Base-by-base conservation (phyloP, 2,113 vertebrate genomes). In the Synchiropus splendidus region DNA sequence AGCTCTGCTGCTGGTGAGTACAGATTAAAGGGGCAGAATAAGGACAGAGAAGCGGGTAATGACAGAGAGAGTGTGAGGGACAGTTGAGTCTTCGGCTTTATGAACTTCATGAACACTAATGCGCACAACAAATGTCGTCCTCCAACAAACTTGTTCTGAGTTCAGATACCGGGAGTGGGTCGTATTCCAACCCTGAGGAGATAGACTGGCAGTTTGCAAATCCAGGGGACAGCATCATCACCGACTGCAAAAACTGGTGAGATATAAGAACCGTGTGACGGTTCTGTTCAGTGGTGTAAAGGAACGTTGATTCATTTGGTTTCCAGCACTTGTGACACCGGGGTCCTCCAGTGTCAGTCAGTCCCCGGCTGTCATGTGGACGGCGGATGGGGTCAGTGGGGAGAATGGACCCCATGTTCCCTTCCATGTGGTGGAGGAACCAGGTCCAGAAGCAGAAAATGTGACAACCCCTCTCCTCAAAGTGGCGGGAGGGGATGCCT, bases 171-270 rank as follows among this genome's bases (percentile, higher is more conserved):
- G 72, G 37, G 11, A 86, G 82, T 39, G 21, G 61, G 16, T 77
- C 74, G 9, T 83, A 80, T 45, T 58, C 48, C 2, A 83, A 85
- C 73, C 59, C 81, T 0, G 73, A 45, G 2, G 53, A 46, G 3
- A 70, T 64, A 13, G 74, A 83, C 1, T 88, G 89, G 91, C 77
- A 75, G 39, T 79, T 70, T 36, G 69, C 61, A 18, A 64, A 85
- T 49, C 84, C 90, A 0, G 88, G 89, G 49, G 87, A 90, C 18
- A 75, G 49, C 11, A 57, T 91, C 39, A 46, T 66, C 1, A 81
- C 61, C 12, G 80, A 70, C 12, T 92, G 90, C 64, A 84, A 82
- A 56, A 91, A 87, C 77, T 93, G 90, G 90, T 93, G 73, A n/a
- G 48, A 21, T 10, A 31, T 30, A 11, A 6, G 21, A 27, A 8